These are phyloP conservation scores for Macaria notata DNA, from an alignment of 2,888 invertebrate genomes.

Conservation along the genomic window DNA sequence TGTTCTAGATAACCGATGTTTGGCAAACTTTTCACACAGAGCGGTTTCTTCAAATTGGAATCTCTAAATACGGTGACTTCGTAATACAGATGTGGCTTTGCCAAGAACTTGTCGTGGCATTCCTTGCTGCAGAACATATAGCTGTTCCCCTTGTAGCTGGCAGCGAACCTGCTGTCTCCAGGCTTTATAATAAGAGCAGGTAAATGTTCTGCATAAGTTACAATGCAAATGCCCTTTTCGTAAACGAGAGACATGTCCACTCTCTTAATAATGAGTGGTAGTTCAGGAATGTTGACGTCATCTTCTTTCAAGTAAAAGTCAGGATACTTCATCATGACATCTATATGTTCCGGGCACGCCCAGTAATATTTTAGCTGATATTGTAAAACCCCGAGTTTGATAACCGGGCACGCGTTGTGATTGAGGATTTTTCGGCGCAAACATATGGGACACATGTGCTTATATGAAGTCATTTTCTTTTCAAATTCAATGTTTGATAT, in stretches of 20 bases:
- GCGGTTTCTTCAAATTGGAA: conserved; percentile 55
- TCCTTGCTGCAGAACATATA: conserved; percentile 81
- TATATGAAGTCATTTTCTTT: conserved; percentile 71
- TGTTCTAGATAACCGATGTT: conserved; percentile 84
- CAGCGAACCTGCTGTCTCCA: conserved; percentile 72
- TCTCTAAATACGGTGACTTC: conserved; percentile 68
- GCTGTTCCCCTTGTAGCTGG: conserved; percentile 69
- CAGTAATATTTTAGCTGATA: conserved; percentile 82
- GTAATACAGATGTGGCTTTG: conserved; percentile 73
- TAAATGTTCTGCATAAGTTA: conserved; percentile 81
- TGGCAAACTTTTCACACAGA: conserved; percentile 76
- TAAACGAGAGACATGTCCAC: conserved; percentile 64
- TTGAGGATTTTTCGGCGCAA: conserved; percentile 57
- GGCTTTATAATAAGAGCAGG: conserved; percentile 67
- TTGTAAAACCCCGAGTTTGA: conserved; percentile 81
- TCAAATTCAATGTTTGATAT: conserved; percentile 80
- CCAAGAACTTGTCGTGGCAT: conserved; percentile 79
- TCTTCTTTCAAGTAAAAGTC: conserved; percentile 51
- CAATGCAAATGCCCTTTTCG: conserved; percentile 83
- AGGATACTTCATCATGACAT: conserved; percentile 70
- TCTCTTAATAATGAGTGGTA: conserved; percentile 72
- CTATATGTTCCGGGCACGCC: conserved; percentile 81
- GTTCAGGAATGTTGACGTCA: conserved; percentile 65
- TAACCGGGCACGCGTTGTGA: conserved; percentile 70
- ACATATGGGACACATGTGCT: conserved; percentile 84